Evolutionary conservation across 1,140 invertebrate species (phyloP).

Genomic region (Teleogryllus occipitalis): DNA sequence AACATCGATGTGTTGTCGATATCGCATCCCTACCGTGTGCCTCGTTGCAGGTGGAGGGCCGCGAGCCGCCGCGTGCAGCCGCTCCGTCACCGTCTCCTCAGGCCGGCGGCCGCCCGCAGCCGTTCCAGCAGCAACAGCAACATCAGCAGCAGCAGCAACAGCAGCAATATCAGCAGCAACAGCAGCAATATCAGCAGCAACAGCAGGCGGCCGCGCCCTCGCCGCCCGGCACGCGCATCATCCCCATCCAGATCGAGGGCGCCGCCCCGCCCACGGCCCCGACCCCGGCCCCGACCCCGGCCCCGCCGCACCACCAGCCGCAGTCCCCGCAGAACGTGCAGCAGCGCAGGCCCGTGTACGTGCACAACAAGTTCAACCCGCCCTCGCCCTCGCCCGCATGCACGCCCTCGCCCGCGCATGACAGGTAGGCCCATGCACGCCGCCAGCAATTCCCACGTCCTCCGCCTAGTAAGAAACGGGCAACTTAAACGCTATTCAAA

Average conservation of each 20-base stretch:
- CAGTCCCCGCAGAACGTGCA: constrained; percentile 17
- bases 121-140: constrained; percentile 3
- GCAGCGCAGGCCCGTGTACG: constrained; percentile 29
- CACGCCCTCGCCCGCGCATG: neutral
- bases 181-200: constrained; percentile 15
- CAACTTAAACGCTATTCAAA: no score
- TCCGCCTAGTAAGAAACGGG: no score
- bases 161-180: constrained; percentile 14
- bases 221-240: constrained; percentile 33
- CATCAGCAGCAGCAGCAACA: neutral
- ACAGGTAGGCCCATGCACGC: neutral
- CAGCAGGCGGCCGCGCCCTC: constrained; percentile 14
- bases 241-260: constrained; percentile 43
- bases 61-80: constrained; percentile 18
- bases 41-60: constrained; percentile 28
- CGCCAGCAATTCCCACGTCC: no score
- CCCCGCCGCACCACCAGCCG: constrained; percentile 21
- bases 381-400: constrained; percentile 21
- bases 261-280: constrained; percentile 27
- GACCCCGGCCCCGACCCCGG: constrained; percentile 26
- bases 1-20: no score
- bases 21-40: no score
- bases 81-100: neutral
- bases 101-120: no score
- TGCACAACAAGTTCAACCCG: constrained; percentile 26